These are phyloP conservation scores for Drosophila arawakana DNA, from an alignment of 1,140 invertebrate genomes.

Conservation along the genomic window DNA sequence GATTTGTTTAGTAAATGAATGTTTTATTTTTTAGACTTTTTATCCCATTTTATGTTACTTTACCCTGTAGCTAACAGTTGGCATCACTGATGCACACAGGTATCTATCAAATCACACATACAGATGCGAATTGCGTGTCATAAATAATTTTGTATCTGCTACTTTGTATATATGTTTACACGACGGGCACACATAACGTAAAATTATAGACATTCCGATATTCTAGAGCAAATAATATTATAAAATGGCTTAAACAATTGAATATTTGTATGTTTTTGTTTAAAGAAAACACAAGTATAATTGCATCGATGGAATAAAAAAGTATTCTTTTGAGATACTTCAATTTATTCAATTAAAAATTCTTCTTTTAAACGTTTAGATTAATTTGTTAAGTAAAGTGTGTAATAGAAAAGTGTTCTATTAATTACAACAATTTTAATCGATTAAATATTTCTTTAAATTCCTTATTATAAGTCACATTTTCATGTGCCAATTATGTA, in stretches of 20 bases:
- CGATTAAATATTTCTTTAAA: background rate
- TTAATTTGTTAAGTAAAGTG: no score
- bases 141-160: slow-evolving; percentile 41
- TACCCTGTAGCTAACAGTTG: no score
- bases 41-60: no score
- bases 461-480: background rate
- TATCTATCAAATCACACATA: slow-evolving; percentile 36
- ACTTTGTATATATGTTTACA: slow-evolving; percentile 32
- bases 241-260: slow-evolving; percentile 4
- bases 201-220: background rate
- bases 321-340: no score
- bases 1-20: no score
- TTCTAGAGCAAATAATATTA: slow-evolving; percentile 8
- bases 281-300: no score
- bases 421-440: no score
- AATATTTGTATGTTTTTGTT: slow-evolving; percentile 3
- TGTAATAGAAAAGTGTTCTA: no score
- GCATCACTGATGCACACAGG: background rate
- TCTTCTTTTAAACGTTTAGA: no score
- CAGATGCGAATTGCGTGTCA: slow-evolving; percentile 18
- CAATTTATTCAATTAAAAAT: no score
- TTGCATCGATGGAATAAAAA: no score
- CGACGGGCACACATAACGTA: slow-evolving; percentile 1
- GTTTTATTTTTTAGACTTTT: no score
- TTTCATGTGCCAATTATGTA: background rate